Percentiles rank a stretch among this genome's conserved stretches.
These are phyloP conservation scores for Hyles lineata DNA, from an alignment of 2,888 invertebrate species.

Conservation along the genomic window DNA sequence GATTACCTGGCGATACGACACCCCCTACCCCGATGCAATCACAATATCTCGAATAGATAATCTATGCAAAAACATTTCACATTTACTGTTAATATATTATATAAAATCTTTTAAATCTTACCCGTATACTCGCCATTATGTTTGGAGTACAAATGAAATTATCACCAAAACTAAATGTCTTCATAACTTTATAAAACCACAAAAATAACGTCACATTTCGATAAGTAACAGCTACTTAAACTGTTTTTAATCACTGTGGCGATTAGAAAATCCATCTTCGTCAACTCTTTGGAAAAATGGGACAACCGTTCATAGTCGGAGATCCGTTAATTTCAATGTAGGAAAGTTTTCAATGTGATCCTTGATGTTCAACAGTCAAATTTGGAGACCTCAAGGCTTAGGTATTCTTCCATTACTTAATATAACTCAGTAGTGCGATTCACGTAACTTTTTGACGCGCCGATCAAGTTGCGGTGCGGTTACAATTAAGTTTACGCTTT, in stretches of 20 bases:
- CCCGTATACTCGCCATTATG: neutral
- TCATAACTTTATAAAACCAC: neutral
- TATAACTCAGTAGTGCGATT: too few relatives aligned
- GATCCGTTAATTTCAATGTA: neutral
- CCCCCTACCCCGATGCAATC: too few relatives aligned
- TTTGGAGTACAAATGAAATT: neutral
- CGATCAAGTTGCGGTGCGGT: too few relatives aligned
- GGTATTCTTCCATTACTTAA: too few relatives aligned
- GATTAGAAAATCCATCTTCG: neutral
- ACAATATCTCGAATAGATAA: too few relatives aligned
- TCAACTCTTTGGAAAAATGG: neutral
- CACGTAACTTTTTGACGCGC: too few relatives aligned
- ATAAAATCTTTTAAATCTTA: too few relatives aligned
- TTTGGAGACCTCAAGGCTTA: too few relatives aligned
- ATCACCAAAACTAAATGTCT: constrained; percentile 12
- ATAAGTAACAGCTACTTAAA: neutral
- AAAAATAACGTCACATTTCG: neutral
- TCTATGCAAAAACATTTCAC: too few relatives aligned
- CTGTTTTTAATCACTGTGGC: constrained; percentile 12
- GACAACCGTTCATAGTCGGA: neutral
- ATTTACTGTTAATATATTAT: too few relatives aligned
- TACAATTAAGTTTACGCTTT: too few relatives aligned
- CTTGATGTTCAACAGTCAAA: neutral
- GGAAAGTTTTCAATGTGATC: neutral
- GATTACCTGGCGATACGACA: too few relatives aligned